Percentiles rank a stretch among this genome's conserved stretches.
Conservation (phyloP, 2,888 invertebrate species). For the Orthosia incerta region DNA sequence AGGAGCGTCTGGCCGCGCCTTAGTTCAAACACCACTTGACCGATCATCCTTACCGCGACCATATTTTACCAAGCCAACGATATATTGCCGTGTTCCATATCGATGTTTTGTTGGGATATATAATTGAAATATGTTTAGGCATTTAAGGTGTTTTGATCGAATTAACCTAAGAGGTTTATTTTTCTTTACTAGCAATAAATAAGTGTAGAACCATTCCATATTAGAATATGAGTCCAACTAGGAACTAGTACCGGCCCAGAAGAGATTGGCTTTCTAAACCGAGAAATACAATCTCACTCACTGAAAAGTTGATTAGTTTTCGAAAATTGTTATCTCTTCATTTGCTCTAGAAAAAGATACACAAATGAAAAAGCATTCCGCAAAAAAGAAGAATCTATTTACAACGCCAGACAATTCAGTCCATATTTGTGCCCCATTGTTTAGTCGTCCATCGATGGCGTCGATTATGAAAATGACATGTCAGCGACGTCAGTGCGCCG, state of each 20-base stretch:
- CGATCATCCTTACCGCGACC: conserved; percentile 80
- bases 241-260: not conserved
- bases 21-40: conserved; percentile 85
- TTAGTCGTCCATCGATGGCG: conserved; percentile 66
- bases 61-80: conserved; percentile 69
- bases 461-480: conserved; percentile 85
- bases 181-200: not conserved
- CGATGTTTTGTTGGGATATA: conserved; percentile 44
- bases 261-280: not conserved
- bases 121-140: conserved; percentile 29
- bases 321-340: not conserved
- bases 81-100: conserved; percentile 56
- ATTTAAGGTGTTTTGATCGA: conserved; percentile 1
- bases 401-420: conserved; percentile 26
- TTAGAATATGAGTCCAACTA: conserved; percentile 1
- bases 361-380: conserved; percentile 11
- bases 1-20: conserved; percentile 84
- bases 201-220: not conserved
- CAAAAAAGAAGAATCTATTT: conserved; percentile 21
- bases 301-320: not conserved
- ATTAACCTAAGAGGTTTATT: not conserved
- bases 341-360: not conserved
- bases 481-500: conserved; percentile 69
- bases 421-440: conserved; percentile 50
- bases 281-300: not conserved